phyloP scores from a whole-genome alignment of 2,888 invertebrate genomes.

The Hemicrepidius hirtus region DNA sequence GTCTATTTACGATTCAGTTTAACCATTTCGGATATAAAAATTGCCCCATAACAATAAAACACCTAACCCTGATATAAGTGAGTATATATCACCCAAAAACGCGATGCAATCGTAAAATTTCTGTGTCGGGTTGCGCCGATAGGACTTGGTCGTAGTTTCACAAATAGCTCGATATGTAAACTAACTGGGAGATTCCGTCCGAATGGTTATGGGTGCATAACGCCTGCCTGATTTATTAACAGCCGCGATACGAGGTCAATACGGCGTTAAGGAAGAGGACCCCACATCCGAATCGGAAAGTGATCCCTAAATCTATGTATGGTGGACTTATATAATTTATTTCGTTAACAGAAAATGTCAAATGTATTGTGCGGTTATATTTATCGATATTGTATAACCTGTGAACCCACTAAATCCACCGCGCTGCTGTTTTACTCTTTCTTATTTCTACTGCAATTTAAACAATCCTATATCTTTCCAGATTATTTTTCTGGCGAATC shows the following conservation, averaged over 20 bases:
- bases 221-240: constrained; percentile 45
- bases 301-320: constrained; percentile 25
- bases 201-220: constrained; percentile 45
- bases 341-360: constrained; percentile 16
- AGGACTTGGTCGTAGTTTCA: constrained; percentile 34
- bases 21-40: constrained; percentile 18
- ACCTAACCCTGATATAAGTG: constrained; percentile 20
- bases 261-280: constrained; percentile 41
- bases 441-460: too few species aligned
- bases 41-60: constrained; percentile 30
- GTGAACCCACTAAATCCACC: too few species aligned
- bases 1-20: constrained; percentile 17
- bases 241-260: constrained; percentile 37
- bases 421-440: too few species aligned
- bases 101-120: constrained; percentile 41
- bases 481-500: too few species aligned
- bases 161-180: constrained; percentile 49
- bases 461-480: too few species aligned
- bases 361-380: too few species aligned
- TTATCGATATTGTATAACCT: too few species aligned
- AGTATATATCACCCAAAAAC: constrained; percentile 34
- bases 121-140: constrained; percentile 20
- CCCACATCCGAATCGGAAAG: constrained; percentile 26
- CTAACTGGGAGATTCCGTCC: constrained; percentile 44
- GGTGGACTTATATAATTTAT: constrained; percentile 19